phyloP scores from a whole-genome alignment of 2,888 invertebrate genomes.

The Trichopoda pennipes region DNA sequence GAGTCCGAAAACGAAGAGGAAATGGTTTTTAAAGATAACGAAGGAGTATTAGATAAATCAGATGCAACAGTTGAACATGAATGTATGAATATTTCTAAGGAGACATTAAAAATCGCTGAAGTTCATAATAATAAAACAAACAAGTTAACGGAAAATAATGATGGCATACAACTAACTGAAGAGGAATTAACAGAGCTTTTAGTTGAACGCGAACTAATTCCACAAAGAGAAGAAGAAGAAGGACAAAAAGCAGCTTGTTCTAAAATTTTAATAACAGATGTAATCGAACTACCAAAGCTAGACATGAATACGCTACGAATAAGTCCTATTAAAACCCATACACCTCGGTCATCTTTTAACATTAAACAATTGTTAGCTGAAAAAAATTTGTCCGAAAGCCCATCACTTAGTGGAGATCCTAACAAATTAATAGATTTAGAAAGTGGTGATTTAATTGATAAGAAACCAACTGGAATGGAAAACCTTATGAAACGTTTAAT shows the following conservation, averaged over 20 bases:
- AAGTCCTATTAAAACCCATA: slow-evolving; percentile 64
- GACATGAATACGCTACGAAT: slow-evolving; percentile 72
- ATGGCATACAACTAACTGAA: slow-evolving; percentile 47
- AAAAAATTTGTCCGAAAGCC: slow-evolving; percentile 75
- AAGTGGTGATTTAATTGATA: slow-evolving; percentile 79
- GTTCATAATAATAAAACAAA: not conserved
- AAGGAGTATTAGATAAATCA: slow-evolving; percentile 30
- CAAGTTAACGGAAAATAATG: slow-evolving; percentile 27
- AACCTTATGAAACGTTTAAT: slow-evolving; percentile 87
- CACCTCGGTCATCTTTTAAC: slow-evolving; percentile 70
- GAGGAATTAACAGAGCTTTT: slow-evolving; percentile 48
- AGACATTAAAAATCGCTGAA: not conserved
- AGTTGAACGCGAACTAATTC: slow-evolving; percentile 3
- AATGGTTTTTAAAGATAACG: slow-evolving; percentile 60
- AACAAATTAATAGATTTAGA: slow-evolving; percentile 85
- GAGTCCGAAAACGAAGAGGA: slow-evolving; percentile 80
- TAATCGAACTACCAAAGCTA: slow-evolving; percentile 74
- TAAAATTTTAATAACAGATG: slow-evolving; percentile 69
- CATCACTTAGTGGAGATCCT: slow-evolving; percentile 82
- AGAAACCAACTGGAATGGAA: slow-evolving; percentile 84
- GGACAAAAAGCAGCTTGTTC: slow-evolving; percentile 29
- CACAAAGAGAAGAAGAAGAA: slow-evolving; percentile 17
- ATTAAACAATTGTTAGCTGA: slow-evolving; percentile 72
- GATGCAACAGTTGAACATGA: not conserved
- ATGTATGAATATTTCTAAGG: not conserved